These are phyloP conservation scores for Nanorana parkeri DNA, from an alignment of 2,113 vertebrate species.

Conservation along the genomic window DNA sequence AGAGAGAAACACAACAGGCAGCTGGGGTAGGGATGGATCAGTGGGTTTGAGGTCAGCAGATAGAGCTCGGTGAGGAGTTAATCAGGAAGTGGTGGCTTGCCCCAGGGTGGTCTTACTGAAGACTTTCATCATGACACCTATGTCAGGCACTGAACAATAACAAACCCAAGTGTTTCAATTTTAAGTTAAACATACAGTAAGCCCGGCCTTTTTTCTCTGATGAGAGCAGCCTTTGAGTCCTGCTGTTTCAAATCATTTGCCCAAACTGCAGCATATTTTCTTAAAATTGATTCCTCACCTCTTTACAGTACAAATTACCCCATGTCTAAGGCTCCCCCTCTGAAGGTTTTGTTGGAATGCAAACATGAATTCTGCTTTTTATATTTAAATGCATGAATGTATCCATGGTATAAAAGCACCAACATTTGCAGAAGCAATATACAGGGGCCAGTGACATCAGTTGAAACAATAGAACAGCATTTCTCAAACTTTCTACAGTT, in stretches of 20 bases:
- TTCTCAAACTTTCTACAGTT: too few species aligned
- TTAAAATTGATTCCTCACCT: conserved; percentile 11
- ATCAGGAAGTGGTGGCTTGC: conserved; percentile 14
- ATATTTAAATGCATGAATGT: background rate
- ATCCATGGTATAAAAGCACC: too few species aligned
- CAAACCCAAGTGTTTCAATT: conserved; percentile 15
- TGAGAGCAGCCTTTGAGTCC: background rate
- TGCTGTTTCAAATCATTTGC: conserved; percentile 5
- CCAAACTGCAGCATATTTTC: conserved; percentile 17
- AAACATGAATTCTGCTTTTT: background rate
- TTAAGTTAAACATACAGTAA: conserved; percentile 37
- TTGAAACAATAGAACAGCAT: too few species aligned
- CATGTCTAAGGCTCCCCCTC: background rate
- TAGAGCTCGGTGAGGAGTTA: conserved; percentile 13
- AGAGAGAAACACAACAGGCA: conserved; percentile 7
- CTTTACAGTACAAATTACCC: background rate
- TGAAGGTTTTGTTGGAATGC: background rate
- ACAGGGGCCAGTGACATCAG: too few species aligned
- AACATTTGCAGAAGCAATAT: too few species aligned
- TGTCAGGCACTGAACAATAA: conserved; percentile 37
- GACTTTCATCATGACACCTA: conserved; percentile 50
- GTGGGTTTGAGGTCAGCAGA: conserved; percentile 28
- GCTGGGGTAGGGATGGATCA: background rate
- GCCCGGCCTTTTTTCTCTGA: background rate
- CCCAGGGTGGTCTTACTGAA: conserved; percentile 44